Conservation (phyloP, 2,888 invertebrate genomes). For the Eremobia ochroleuca region DNA sequence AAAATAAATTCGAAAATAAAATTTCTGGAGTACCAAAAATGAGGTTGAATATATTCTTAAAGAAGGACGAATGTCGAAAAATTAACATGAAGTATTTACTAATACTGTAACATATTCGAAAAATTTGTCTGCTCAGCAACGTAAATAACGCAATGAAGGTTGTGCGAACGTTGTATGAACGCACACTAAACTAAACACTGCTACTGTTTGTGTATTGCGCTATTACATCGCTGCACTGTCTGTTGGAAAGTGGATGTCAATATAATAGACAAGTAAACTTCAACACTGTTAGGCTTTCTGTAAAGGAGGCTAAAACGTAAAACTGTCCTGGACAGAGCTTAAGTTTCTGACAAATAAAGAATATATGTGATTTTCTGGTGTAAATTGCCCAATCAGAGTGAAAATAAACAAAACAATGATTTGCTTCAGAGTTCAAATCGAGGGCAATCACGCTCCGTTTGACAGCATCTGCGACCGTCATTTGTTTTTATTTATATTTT, state of each 20-base stretch:
- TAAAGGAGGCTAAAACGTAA: not conserved
- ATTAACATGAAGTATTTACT: no score
- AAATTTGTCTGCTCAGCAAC: no score
- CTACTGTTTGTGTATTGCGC: no score
- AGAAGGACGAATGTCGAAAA: no score
- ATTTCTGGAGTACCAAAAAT: no score
- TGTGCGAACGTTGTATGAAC: no score
- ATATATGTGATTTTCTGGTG: not conserved
- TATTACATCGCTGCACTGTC: no score
- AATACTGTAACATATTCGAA: no score
- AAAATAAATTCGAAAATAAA: no score
- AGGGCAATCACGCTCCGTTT: slow-evolving; percentile 22
- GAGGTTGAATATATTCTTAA: no score
- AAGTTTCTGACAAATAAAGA: not conserved
- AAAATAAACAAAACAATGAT: slow-evolving; percentile 6
- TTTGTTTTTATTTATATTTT: slow-evolving; percentile 18
- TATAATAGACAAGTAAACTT: not conserved
- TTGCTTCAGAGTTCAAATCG: slow-evolving; percentile 22
- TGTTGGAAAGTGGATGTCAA: not conserved
- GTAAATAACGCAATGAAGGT: no score
- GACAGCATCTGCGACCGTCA: slow-evolving; percentile 4
- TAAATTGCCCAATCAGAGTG: slow-evolving; percentile 1
- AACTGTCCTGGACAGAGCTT: not conserved
- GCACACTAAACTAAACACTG: no score
- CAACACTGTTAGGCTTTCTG: not conserved